Evolutionary conservation across 2,113 vertebrate species (phyloP).

Genomic region (Seriola quinqueradiata): DNA sequence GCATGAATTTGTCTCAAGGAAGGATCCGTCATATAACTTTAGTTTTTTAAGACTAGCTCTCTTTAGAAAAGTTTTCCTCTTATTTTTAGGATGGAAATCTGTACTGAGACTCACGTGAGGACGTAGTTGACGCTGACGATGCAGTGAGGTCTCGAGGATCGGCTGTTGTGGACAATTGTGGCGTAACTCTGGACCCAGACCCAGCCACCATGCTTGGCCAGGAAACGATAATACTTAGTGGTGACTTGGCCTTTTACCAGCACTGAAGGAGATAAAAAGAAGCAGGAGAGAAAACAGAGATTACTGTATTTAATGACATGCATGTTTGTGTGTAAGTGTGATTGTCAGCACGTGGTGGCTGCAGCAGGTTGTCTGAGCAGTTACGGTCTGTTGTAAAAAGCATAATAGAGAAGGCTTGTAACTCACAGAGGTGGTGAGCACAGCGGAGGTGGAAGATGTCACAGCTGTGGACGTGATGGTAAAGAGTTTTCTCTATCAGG

Average conservation of each 20-base stretch:
- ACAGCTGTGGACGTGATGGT: conserved; percentile 98
- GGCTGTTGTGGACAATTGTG: conserved; percentile 98
- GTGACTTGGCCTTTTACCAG: conserved; percentile 99
- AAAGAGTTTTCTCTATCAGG: conserved; percentile 98
- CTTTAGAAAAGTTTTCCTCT: not conserved
- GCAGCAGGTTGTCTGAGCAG: conserved; percentile 41
- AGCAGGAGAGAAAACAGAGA: conserved; percentile 39
- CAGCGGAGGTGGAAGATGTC: conserved; percentile 98
- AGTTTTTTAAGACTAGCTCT: not conserved
- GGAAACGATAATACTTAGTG: conserved; percentile 97
- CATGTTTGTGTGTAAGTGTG: conserved; percentile 16
- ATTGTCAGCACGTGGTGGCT: conserved; percentile 35
- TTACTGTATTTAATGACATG: conserved; percentile 26
- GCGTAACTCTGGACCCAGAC: conserved; percentile 99
- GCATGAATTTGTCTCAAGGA: not conserved
- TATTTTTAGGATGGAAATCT: not conserved
- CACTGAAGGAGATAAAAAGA: conserved; percentile 84
- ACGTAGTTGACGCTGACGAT: conserved; percentile 99
- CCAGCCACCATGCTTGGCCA: conserved; percentile 98
- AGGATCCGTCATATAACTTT: not conserved
- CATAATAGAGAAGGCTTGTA: conserved; percentile 50
- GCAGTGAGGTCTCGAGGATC: conserved; percentile 96
- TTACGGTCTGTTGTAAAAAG: conserved; percentile 24
- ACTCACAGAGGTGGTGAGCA: conserved; percentile 97
- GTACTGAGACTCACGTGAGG: conserved; percentile 91